These are phyloP conservation scores for Orchestes rusci DNA, from an alignment of 2,888 invertebrate species.

Conservation along the genomic window DNA sequence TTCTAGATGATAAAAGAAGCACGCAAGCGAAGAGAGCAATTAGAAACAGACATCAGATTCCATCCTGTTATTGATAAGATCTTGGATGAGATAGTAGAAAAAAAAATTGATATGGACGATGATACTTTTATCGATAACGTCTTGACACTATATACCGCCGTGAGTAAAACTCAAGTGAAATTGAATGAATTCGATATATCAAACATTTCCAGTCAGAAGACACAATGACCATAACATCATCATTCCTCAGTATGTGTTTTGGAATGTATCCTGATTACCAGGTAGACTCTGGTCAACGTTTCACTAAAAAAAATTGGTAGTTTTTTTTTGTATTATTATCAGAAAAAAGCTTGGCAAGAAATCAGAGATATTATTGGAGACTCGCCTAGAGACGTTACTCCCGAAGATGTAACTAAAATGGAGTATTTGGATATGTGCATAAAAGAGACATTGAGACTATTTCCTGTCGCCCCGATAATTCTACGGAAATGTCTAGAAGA, in stretches of 20 bases:
- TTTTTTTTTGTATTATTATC: slow-evolving; percentile 17
- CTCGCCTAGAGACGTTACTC: slow-evolving; percentile 10
- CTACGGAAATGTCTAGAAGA: slow-evolving; percentile 30
- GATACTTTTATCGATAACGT: slow-evolving; percentile 31
- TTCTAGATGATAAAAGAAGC: too few species aligned
- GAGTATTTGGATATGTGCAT: slow-evolving; percentile 34
- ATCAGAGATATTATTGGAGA: slow-evolving; percentile 24
- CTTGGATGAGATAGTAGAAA: too few species aligned
- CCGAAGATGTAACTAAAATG: slow-evolving; percentile 29
- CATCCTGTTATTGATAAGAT: too few species aligned
- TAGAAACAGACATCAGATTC: too few species aligned
- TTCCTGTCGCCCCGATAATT: slow-evolving; percentile 35
- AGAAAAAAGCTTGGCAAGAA: slow-evolving; percentile 28
- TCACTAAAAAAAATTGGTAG: too few species aligned
- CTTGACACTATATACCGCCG: slow-evolving; percentile 31
- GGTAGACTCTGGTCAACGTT: too few species aligned
- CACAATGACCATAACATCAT: slow-evolving; percentile 28
- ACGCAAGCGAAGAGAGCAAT: too few species aligned
- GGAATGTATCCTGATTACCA: slow-evolving; percentile 34
- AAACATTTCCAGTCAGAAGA: slow-evolving; percentile 28
- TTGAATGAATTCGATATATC: background rate
- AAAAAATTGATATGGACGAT: too few species aligned
- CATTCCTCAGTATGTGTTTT: slow-evolving; percentile 29
- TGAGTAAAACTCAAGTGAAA: slow-evolving; percentile 20
- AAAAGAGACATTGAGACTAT: slow-evolving; percentile 34